Base-by-base conservation (phyloP, 1,140 invertebrate genomes). In the Matsumurasca onukii region DNA sequence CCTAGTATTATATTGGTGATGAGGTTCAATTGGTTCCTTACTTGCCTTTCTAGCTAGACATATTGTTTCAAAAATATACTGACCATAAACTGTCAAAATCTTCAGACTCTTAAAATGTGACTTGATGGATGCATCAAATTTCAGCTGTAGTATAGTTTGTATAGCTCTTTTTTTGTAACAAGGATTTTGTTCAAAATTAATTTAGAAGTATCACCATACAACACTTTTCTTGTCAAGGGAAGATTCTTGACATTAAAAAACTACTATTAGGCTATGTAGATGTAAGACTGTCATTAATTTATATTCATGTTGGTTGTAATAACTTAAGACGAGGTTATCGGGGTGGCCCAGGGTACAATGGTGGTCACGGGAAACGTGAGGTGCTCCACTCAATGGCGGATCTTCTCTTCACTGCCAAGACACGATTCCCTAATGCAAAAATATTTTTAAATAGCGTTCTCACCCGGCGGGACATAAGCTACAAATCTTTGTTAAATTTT, bases 251-350 rank as follows among this genome's bases (percentile, higher is more conserved):
- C n/a, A n/a, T n/a, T n/a, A n/a, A n/a, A n/a, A n/a, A n/a, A n/a
- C n/a, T n/a, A 52, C 5, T 52, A 5, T 20, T 52, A 52, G 20
- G 22, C 5, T n/a, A 52, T 52, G 49, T 52, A 52, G 49, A 3
- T 12, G 49, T 52, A 52, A 52, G 22, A 3, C 22, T 52, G 5
- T n/a, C 13, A 5, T 5, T 52, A 52, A 52, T 52, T 12, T 20
- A 12, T 52, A 52, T 52, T 24, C 49, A 52, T 52, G 49, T 52
- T 52, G 49, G 5, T 20, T n/a, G 5, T n/a, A 52, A 52, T 52
- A 52, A 52, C 20, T 24, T 52, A 12, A 52, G 49, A 52, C 12
- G 5, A 12, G 49, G 49, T 22, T 52, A 52, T 24, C 12, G 5
- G 49, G 49, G 34, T 9, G 49, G 49, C 22, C 20, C 49, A 12